A percentile compares a stretch with the other conserved stretches of the same genome.
These are phyloP conservation scores for Euzetes globulus DNA, from an alignment of 2,888 invertebrate species.

Conservation along the genomic window DNA sequence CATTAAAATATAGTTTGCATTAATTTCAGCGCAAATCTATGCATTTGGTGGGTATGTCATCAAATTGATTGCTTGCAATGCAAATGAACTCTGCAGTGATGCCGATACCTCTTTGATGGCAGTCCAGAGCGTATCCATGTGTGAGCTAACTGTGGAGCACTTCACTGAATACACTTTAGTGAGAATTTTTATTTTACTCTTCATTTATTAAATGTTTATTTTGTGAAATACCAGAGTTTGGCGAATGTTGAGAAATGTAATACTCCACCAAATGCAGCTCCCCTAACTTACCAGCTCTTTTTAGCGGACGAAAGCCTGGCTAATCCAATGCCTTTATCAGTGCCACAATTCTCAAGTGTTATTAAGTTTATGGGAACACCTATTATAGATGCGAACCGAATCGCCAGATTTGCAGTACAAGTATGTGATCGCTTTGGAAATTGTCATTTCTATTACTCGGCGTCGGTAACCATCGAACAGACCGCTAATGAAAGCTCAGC, in stretches of 20 bases:
- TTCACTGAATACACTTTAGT: conserved; percentile 41
- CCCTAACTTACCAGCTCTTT: conserved; percentile 41
- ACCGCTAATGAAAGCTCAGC: conserved; percentile 29
- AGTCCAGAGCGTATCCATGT: conserved; percentile 39
- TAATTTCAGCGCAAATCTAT: conserved; percentile 34
- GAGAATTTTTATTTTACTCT: too few relatives aligned
- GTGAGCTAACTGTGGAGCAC: conserved; percentile 36
- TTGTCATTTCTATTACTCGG: conserved; percentile 31
- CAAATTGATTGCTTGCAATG: conserved; percentile 40
- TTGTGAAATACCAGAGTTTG: conserved; percentile 33
- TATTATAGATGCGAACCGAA: conserved; percentile 13
- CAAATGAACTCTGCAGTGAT: conserved; percentile 37
- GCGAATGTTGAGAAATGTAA: conserved; percentile 39
- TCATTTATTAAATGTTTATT: too few relatives aligned
- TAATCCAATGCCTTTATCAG: conserved; percentile 39
- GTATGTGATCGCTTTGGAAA: conserved; percentile 37
- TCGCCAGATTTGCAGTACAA: conserved; percentile 38
- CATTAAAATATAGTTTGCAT: not conserved
- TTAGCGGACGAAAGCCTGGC: conserved; percentile 26
- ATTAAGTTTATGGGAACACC: conserved; percentile 39
- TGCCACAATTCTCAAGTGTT: conserved; percentile 40
- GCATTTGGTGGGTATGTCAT: conserved; percentile 41
- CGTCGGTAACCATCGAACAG: conserved; percentile 15
- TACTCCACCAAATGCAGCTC: conserved; percentile 39
- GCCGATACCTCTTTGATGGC: conserved; percentile 40